Conservation (phyloP, 2,888 invertebrate genomes). For the Barypeithes pellucidus region DNA sequence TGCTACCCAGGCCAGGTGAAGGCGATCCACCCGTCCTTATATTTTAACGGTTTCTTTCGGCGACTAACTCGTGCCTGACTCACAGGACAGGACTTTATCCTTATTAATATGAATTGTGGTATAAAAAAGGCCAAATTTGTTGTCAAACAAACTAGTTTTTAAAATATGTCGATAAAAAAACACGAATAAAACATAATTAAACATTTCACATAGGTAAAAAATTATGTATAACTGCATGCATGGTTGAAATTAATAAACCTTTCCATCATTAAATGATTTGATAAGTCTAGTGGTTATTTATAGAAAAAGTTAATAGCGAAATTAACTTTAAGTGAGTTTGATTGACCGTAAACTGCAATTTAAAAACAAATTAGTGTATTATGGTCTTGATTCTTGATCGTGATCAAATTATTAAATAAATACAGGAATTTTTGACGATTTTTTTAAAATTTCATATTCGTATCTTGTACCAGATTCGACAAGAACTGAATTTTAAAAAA, state of each 20-base stretch:
- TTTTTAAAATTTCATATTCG: too few species aligned
- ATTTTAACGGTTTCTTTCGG: constrained; percentile 45
- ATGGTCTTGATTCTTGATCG: background rate
- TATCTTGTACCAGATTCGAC: too few species aligned
- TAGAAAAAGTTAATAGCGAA: constrained; percentile 34
- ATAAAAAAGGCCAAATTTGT: too few species aligned
- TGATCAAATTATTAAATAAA: background rate
- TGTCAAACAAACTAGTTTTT: too few species aligned
- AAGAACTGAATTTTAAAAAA: too few species aligned
- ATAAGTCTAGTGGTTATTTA: constrained; percentile 23
- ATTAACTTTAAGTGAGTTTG: constrained; percentile 37
- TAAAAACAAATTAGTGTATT: background rate
- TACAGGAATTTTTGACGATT: background rate
- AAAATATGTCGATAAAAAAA: too few species aligned
- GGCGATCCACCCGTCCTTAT: constrained; percentile 35
- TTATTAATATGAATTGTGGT: too few species aligned
- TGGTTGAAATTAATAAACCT: background rate
- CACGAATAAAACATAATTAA: too few species aligned
- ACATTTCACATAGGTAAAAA: too few species aligned
- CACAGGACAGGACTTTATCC: constrained; percentile 23
- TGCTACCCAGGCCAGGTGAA: constrained; percentile 44
- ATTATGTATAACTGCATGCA: too few species aligned
- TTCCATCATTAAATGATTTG: background rate
- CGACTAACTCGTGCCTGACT: constrained; percentile 34
- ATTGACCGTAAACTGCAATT: constrained; percentile 29